Conservation (phyloP, 2,888 invertebrate species). For the Phasia obesa region DNA sequence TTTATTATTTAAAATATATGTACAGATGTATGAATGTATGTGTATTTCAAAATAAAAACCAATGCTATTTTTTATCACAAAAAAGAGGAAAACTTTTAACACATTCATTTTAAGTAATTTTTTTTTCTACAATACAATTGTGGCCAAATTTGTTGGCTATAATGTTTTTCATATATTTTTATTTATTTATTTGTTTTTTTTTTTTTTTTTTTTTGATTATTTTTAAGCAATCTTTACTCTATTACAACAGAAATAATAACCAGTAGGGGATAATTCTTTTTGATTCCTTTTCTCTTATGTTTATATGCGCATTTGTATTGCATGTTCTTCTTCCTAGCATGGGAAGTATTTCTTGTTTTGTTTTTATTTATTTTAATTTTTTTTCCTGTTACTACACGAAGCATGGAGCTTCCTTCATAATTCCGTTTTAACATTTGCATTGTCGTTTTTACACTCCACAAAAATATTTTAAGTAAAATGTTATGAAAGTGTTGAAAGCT, state of each 20-base stretch:
- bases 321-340: neutral
- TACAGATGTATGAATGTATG: too few relatives aligned
- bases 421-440: slow-evolving; percentile 67
- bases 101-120: slow-evolving; percentile 70
- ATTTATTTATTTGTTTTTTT: too few relatives aligned
- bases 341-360: neutral
- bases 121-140: slow-evolving; percentile 55
- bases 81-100: slow-evolving; percentile 31
- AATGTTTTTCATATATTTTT: slow-evolving; percentile 32
- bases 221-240: slow-evolving; percentile 32
- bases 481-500: slow-evolving; percentile 78
- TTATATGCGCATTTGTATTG: neutral
- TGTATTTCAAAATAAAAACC: neutral
- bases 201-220: slow-evolving; percentile 4
- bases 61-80: neutral
- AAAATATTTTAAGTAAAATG: slow-evolving; percentile 72
- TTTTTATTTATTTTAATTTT: neutral
- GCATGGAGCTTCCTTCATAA: neutral
- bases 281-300: slow-evolving; percentile 3
- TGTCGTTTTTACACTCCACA: slow-evolving; percentile 26
- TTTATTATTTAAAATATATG: too few relatives aligned
- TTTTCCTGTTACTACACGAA: neutral
- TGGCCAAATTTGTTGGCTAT: slow-evolving; percentile 55
- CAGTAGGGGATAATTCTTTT: slow-evolving; percentile 51
- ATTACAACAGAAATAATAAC: slow-evolving; percentile 44